Evolutionary conservation across 2,888 invertebrate species (phyloP).

Genomic region (Byasa hedistus): DNA sequence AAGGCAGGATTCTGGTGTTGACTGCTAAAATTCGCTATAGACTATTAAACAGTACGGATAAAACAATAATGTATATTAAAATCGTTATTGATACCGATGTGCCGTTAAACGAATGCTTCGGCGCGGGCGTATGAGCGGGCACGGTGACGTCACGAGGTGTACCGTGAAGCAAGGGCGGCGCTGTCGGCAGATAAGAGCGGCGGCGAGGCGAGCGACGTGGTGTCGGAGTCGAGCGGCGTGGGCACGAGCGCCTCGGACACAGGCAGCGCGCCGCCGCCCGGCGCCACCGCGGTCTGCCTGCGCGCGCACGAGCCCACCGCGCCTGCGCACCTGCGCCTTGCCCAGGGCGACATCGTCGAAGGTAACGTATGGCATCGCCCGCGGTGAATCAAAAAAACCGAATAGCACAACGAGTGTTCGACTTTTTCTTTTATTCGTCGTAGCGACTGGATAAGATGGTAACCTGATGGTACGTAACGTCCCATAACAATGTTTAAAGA

Average conservation of each 20-base stretch:
- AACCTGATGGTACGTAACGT: too few relatives aligned
- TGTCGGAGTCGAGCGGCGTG: slow-evolving; percentile 95
- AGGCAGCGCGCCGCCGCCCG: slow-evolving; percentile 86
- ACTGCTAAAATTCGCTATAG: background rate
- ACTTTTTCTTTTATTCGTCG: too few relatives aligned
- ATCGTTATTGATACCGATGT: background rate
- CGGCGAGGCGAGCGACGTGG: slow-evolving; percentile 93
- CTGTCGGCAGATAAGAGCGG: slow-evolving; percentile 90
- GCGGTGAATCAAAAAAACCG: too few relatives aligned
- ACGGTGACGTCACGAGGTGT: background rate
- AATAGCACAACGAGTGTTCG: too few relatives aligned
- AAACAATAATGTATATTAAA: background rate
- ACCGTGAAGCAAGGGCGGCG: slow-evolving; percentile 14
- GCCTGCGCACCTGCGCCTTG: slow-evolving; percentile 88
- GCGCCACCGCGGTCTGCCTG: slow-evolving; percentile 91
- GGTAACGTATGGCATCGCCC: slow-evolving; percentile 65
- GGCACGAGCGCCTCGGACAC: slow-evolving; percentile 94
- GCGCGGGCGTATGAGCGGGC: background rate
- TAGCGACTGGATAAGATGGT: too few relatives aligned
- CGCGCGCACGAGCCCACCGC: slow-evolving; percentile 86
- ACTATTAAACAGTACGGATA: background rate
- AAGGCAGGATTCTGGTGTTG: background rate
- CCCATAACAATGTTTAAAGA: too few relatives aligned
- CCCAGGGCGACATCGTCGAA: slow-evolving; percentile 95
- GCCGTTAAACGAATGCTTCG: background rate